Evolutionary conservation across 37 sponge, comb jelly and placozoan species (phyloP), one percentile per base, ranked within the genome.

Genomic region (Theonella swinhoei): DNA sequence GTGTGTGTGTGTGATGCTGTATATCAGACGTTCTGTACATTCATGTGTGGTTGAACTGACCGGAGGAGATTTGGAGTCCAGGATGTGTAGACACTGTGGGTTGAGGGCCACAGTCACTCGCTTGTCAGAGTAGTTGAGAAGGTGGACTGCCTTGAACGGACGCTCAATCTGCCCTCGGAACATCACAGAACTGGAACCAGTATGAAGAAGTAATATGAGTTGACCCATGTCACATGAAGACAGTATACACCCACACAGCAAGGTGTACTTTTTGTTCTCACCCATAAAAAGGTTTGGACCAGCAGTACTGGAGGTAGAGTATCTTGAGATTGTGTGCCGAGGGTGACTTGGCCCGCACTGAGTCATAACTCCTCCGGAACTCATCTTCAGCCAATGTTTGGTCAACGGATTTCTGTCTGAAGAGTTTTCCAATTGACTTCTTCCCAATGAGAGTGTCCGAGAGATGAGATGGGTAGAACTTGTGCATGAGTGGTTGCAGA

Each of bases 261-360:
- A n/a, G n/a, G n/a, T n/a, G n/a, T n/a, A n/a, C n/a, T n/a, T n/a
- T n/a, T n/a, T n/a, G n/a, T n/a, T 4, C 83, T 88, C 33, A 88
- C 84, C 90, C 94, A 71, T 93, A 93, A 80, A 70, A 93, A 5
- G 89, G 83, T 40, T 86, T 89, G 14, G 80, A 78, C 80, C 94
- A 74, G 76, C 94, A 93, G 26, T 62, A 35, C 74, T 93, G 94
- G 9, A 93, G 87, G 67, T 93, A 93, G n/a, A 85, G 81, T 20
- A 85, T 40, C 78, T 85, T 74, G 59, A 90, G 67, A 30, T 85
- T 76, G 30, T 71, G 43, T 4, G 77, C 24, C 54, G 54, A 47
- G 14, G 14, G 54, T 14, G 11, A 17, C 14, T 47, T 47, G 54
- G 11, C 14, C 14, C 11, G 11, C 7, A 47, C 54, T 14, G 7